Evolutionary conservation across 2,797 vertebrate species (phyloP).

Genomic region (Helostoma temminkii): DNA sequence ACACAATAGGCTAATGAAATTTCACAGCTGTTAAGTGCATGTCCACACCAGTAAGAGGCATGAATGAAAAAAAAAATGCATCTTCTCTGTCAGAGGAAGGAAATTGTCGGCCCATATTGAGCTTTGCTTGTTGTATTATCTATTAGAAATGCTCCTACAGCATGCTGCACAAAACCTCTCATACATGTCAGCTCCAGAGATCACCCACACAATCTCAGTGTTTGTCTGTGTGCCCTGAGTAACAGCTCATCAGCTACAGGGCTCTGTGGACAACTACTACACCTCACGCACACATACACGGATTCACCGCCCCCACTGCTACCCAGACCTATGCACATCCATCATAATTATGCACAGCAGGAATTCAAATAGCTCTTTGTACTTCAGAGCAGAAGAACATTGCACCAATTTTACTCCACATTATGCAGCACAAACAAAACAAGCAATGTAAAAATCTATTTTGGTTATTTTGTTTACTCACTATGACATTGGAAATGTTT

Average conservation of each 20-base stretch:
- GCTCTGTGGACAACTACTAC: slow-evolving; percentile 51
- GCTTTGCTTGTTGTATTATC: slow-evolving; percentile 42
- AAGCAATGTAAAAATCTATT: slow-evolving; percentile 54
- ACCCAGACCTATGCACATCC: slow-evolving; percentile 72
- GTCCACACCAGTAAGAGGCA: slow-evolving; percentile 11
- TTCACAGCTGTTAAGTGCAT: slow-evolving; percentile 26
- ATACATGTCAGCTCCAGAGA: slow-evolving; percentile 72
- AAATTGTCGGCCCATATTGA: slow-evolving; percentile 42
- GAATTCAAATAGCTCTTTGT: slow-evolving; percentile 71
- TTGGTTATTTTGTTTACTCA: slow-evolving; percentile 51
- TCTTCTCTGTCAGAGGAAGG: slow-evolving; percentile 20
- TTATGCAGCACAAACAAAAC: slow-evolving; percentile 58
- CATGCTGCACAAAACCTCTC: slow-evolving; percentile 44
- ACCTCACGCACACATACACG: slow-evolving; percentile 32
- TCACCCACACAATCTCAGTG: slow-evolving; percentile 70
- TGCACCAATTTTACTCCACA: slow-evolving; percentile 56
- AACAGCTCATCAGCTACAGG: slow-evolving; percentile 69
- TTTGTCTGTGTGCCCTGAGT: slow-evolving; percentile 72
- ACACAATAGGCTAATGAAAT: slow-evolving; percentile 1
- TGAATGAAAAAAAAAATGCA: slow-evolving; percentile 24
- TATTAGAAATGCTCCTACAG: slow-evolving; percentile 58
- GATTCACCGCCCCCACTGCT: slow-evolving; percentile 61
- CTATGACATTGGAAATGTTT: slow-evolving; percentile 44
- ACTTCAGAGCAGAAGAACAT: slow-evolving; percentile 63
- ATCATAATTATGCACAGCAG: slow-evolving; percentile 79